phyloP scores from a whole-genome alignment of 2,797 vertebrate genomes.

The Artibeus lituratus region DNA sequence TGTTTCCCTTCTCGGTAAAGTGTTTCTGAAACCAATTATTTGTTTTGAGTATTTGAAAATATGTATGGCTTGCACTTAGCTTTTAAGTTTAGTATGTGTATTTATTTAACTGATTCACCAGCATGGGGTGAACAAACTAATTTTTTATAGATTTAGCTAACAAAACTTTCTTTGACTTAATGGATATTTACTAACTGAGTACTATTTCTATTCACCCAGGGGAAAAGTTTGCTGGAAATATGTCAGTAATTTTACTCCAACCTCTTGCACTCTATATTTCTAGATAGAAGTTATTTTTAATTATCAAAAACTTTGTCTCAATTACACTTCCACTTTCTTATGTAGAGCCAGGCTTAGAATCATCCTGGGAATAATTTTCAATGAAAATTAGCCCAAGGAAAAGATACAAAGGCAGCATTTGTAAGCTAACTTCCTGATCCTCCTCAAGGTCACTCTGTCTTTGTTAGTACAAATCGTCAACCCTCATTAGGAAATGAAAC shows the following conservation, averaged over 20 bases:
- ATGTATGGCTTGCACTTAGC: neutral
- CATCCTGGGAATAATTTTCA: neutral
- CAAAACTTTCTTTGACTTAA: neutral
- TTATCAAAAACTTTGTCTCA: neutral
- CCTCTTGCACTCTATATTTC: neutral
- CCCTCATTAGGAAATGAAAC: neutral
- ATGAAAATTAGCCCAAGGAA: neutral
- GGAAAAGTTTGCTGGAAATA: neutral
- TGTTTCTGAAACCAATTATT: conserved; percentile 46
- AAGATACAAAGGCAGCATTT: neutral
- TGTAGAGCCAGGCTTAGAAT: neutral
- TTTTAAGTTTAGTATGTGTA: neutral
- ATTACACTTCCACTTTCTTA: neutral
- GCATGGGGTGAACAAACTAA: neutral
- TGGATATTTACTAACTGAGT: neutral
- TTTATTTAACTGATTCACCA: neutral
- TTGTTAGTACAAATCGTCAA: neutral
- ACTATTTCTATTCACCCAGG: neutral
- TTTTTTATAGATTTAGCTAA: neutral
- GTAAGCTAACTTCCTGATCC: neutral
- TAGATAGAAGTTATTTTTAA: neutral
- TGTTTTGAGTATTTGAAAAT: conserved; percentile 22
- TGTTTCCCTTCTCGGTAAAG: conserved; percentile 93
- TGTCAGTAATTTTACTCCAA: neutral
- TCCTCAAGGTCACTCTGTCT: neutral